phyloP scores from a whole-genome alignment of 2,888 invertebrate species.

The Empis stercorea region DNA sequence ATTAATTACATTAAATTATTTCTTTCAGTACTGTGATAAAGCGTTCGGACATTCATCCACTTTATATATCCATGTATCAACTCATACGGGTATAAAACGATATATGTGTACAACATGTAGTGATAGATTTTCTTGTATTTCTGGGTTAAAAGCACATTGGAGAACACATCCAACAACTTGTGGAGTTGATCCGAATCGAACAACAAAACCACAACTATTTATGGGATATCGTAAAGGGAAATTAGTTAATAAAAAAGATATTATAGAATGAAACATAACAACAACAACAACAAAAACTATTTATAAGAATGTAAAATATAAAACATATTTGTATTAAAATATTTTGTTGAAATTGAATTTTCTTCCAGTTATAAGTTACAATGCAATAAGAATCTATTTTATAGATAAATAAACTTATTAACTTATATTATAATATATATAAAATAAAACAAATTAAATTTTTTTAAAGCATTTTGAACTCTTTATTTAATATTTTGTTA shows the following conservation, averaged over 20 bases:
- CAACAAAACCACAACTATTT: neutral
- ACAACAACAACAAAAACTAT: no score
- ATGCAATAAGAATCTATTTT: no score
- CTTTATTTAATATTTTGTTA: no score
- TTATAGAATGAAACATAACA: no score
- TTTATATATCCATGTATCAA: neutral
- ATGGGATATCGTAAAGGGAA: neutral
- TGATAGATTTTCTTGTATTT: neutral
- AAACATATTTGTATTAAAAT: no score
- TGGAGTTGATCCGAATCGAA: neutral
- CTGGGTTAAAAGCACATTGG: neutral
- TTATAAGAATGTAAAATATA: no score
- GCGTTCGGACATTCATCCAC: neutral
- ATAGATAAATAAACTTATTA: no score
- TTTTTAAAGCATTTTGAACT: no score
- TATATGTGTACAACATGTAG: neutral
- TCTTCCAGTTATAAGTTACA: no score
- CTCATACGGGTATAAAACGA: neutral
- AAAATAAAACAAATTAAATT: no score
- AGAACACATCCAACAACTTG: neutral
- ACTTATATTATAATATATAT: no score
- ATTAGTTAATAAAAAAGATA: neutral
- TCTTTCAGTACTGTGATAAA: neutral
- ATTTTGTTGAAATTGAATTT: no score
- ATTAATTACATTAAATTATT: neutral